Base-by-base conservation (phyloP, 2,888 invertebrate species). In the Athetis lepigone region DNA sequence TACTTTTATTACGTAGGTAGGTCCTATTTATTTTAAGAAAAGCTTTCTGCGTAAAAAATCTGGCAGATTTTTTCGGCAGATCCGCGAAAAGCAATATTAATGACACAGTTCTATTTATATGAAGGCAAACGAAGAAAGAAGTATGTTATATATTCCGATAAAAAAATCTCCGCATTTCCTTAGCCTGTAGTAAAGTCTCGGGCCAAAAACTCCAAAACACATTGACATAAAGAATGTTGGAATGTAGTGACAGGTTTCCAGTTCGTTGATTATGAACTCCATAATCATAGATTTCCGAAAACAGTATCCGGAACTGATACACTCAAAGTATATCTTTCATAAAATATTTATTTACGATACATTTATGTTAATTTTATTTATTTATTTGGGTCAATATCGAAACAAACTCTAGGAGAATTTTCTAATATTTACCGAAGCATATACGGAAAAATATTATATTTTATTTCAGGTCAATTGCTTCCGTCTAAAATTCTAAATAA, bases 181-280 rank as follows among this genome's bases (percentile, higher is more conserved):
- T 6, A 25, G 3, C 18, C 6, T 16, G n/a, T 27, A 6, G 11
- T 29, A 36, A 54, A 60, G 61, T 5, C 27, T 36, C 39, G 21
- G 25, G 11, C 7, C 43, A 49, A 52, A 63, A 23, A n/a, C 25
- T 51, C 27, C 40, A 55, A 50, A 55, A 56, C 18, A 47, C 37
- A 49, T 37, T 39, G 46, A 47, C 42, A 52, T 58, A 68, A 58
- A 70, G 33, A 68, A 63, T 55, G 46, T 58, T 23, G 2, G 19
- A 23, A 51, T 68, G 23, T 63, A 58, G 33, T 63, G 68, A 55
- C 68, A 68, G 42, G 39, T 68, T 72, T 69, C 47, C 69, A 69
- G 47, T 33, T 52, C 69, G 69, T 40, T 69, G 63, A 64, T 47
- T 69, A 43, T 64, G 63, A 29, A 64, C 47, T 57, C 50, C 63